Evolutionary conservation across 2,113 vertebrate species (phyloP), one percentile per base, ranked within the genome.

Genomic region (Ifrita kowaldi): DNA sequence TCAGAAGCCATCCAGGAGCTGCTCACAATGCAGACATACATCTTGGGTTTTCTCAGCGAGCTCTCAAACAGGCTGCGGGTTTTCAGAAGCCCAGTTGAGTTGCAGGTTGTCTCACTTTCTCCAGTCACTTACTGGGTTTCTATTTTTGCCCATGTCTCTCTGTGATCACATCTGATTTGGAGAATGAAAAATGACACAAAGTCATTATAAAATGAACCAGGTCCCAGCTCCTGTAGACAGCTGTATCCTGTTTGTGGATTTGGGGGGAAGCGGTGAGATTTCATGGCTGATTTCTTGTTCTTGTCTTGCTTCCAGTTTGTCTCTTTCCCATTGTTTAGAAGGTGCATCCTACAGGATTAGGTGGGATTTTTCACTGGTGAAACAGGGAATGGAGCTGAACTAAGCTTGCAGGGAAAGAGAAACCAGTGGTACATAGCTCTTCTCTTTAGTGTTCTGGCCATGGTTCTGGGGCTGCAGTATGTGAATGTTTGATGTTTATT

Each of bases 241-340:
- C 71, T 96, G 84, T 94, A 67, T 95, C 89, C 91, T 95, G 87
- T 95, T 92, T 90, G 93, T 88, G 87, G 76, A 79, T 87, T 26
- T 65, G 37, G 21, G 50, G 73, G 56, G 41, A 85, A 89, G 47
- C 2, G 2, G 7, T 68, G 87, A 87, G 89, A 93, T 88, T 95
- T 84, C 47, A 22, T 52, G 60, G 68, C 83, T 88, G 85, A 70
- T 77, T 70, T 85, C 68, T 83, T 77, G 30, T 63, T 77, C 39
- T 91, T 86, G 80, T 83, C 82, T 87, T 84, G 71, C 55, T 88
- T 84, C 64, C 60, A 52, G 35, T 63, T 79, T 69, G 28, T 76
- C 44, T 70, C 42, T 76, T 32, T 89, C 27, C 84, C 15, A 0
- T 80, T 96, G 76, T 96, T 95, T 95, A 93, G 52, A 90, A 86